Evolutionary conservation across 2,888 invertebrate species (phyloP).

Genomic region (Drosophila barbarae): DNA sequence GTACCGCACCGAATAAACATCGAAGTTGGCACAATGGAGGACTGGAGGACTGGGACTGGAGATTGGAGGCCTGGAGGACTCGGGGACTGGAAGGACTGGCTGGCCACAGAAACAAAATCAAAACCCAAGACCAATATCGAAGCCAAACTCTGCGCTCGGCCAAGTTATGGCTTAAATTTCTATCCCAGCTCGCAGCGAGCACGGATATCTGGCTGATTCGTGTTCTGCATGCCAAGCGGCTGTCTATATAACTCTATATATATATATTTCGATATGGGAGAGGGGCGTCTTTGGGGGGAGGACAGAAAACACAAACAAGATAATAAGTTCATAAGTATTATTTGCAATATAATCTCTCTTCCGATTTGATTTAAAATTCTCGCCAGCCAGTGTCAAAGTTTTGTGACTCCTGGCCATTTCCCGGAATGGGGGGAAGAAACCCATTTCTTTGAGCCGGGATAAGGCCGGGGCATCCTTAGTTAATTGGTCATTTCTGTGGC

Average conservation of each 20-base stretch:
- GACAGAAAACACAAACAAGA: conserved; percentile 66
- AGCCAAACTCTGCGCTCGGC: conserved; percentile 52
- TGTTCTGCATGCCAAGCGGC: conserved; percentile 67
- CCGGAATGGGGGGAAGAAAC: conserved; percentile 6
- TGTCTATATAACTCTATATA: conserved; percentile 16
- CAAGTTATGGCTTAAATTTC: conserved; percentile 71
- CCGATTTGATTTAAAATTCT: conserved; percentile 63
- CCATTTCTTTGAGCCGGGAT: conserved; percentile 43
- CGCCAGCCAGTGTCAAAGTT: conserved; percentile 61
- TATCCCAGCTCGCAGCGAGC: conserved; percentile 58
- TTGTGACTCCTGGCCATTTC: conserved; percentile 35
- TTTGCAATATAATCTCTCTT: conserved; percentile 63
- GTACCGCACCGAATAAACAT: conserved; percentile 71
- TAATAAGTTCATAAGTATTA: conserved; percentile 75
- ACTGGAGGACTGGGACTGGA: background rate
- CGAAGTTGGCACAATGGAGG: conserved; percentile 63
- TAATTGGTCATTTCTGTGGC: conserved; percentile 55
- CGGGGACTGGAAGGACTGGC: background rate
- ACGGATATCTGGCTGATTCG: conserved; percentile 43
- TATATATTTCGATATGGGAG: conserved; percentile 2
- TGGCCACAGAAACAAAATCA: conserved; percentile 43
- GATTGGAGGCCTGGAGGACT: background rate
- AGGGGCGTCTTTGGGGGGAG: conserved; percentile 27
- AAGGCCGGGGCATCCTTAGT: conserved; percentile 42
- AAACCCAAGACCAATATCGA: conserved; percentile 62